Conservation (phyloP, 2,888 invertebrate genomes). For the Phyto melanocephala region DNA sequence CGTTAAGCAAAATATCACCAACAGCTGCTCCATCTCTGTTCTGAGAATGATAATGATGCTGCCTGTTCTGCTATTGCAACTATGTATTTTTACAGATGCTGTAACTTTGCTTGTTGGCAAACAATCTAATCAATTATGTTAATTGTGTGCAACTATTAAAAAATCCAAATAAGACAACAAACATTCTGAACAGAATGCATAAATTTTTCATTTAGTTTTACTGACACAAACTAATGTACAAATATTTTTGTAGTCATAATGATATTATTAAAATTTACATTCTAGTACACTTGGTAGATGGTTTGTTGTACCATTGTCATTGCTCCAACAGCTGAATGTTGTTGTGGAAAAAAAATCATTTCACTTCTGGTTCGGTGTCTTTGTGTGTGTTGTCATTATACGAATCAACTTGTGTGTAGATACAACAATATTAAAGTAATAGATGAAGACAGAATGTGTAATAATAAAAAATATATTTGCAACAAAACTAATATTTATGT, state of each 20-base stretch:
- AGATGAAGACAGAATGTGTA: neutral
- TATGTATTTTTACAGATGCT: conserved; percentile 36
- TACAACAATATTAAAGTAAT: conserved; percentile 31
- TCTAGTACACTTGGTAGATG: neutral
- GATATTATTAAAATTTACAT: conserved; percentile 33
- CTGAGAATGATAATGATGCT: conserved; percentile 4
- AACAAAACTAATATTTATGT: conserved; percentile 57
- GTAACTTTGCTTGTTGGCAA: conserved; percentile 56
- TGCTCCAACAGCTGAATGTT: neutral
- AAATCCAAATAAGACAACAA: conserved; percentile 58
- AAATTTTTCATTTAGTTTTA: conserved; percentile 33
- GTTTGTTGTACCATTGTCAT: too few relatives aligned
- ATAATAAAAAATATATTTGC: neutral
- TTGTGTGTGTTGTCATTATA: conserved; percentile 45
- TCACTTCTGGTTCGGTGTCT: conserved; percentile 13
- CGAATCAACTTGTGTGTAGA: conserved; percentile 14
- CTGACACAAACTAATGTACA: neutral
- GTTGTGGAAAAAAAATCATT: conserved; percentile 14
- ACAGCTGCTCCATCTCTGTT: neutral
- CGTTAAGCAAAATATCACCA: neutral
- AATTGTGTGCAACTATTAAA: conserved; percentile 69
- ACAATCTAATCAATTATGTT: conserved; percentile 72
- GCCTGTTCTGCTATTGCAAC: conserved; percentile 3
- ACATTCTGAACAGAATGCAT: conserved; percentile 45
- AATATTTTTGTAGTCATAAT: neutral